Percentiles rank a stretch among this genome's conserved stretches.
phyloP scores from a whole-genome alignment of 2,113 vertebrate species.

The Aleadryas rufinucha region DNA sequence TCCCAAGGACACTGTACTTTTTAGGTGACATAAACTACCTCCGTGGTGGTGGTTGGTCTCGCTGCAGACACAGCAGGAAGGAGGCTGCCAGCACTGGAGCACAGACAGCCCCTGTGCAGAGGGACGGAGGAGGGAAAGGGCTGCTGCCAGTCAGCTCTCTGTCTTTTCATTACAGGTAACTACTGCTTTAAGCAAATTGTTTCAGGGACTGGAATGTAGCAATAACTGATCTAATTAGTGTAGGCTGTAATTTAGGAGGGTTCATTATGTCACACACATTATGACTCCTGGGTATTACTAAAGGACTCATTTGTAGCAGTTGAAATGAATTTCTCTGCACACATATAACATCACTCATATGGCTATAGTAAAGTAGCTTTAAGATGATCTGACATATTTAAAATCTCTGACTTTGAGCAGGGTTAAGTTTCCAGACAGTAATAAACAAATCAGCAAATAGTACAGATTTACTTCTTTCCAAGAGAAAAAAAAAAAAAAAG shows the following conservation, averaged over 20 bases:
- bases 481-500: background rate
- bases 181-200: conserved; percentile 72
- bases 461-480: conserved; percentile 22
- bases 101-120: background rate
- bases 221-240: conserved; percentile 78
- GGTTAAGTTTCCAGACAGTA: conserved; percentile 34
- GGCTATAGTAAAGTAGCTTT: background rate
- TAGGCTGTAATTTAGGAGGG: conserved; percentile 78
- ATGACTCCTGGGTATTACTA: conserved; percentile 76
- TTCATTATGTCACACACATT: conserved; percentile 77
- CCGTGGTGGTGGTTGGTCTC: background rate
- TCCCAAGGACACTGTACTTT: background rate
- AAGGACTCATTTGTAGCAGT: conserved; percentile 75
- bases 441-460: conserved; percentile 60
- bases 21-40: background rate
- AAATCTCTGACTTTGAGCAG: conserved; percentile 20
- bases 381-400: background rate
- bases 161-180: conserved; percentile 69
- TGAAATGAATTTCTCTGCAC: conserved; percentile 71
- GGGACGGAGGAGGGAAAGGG: background rate
- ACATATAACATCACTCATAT: conserved; percentile 12
- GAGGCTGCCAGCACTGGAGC: background rate
- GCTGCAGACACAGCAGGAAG: background rate
- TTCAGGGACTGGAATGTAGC: conserved; percentile 71
- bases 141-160: conserved; percentile 58